Evolutionary conservation across 2,888 invertebrate genomes (phyloP), one percentile per base, ranked within the genome.

Genomic region (Notodonta dromedarius): DNA sequence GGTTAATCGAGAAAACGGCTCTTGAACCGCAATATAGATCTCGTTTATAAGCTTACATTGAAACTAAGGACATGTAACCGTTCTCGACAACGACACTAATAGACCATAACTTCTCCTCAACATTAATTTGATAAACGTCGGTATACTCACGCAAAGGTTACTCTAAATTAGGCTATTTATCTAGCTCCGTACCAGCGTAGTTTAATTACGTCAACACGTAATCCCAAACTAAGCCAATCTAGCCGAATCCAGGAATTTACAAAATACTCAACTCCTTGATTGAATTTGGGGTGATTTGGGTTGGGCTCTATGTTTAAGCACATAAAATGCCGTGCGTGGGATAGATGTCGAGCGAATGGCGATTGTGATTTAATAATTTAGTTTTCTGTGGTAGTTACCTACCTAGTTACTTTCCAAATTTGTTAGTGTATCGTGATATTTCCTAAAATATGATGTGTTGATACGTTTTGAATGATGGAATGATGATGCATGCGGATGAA

Each of bases 211-310:
- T 63, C 63, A 69, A 62, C 64, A 65, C 58, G 63, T 65, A 69
- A 66, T 69, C 59, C 61, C 58, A 35, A 74, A 74, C 69, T 73
- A 74, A 73, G 64, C 65, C 71, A 76, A 76, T 73, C 65, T 65
- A 67, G 62, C 62, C 64, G 66, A 63, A 68, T 67, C 59, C 63
- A 62, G 69, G 66, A 65, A 67, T 71, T 72, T 64, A 69, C 67
- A 70, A 74, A 77, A 76, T 70, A 70, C 61, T 57, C 52, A 72
- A 72, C 66, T 69, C 63, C 66, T 65, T 76, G 68, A 76, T 76
- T 76, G 63, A 76, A 76, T 73, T 76, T 67, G 60, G 59, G 60
- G 63, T 66, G 65, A 67, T 67, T 61, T 59, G 62, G 66, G 57
- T 44, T 42, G 52, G 3, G 59, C 58, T 73, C 56, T 16, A 61